A percentile compares a stretch with the other conserved stretches of the same genome.
These are phyloP conservation scores for Crotalus viridis DNA, from an alignment of 2,113 vertebrate species.

Conservation along the genomic window DNA sequence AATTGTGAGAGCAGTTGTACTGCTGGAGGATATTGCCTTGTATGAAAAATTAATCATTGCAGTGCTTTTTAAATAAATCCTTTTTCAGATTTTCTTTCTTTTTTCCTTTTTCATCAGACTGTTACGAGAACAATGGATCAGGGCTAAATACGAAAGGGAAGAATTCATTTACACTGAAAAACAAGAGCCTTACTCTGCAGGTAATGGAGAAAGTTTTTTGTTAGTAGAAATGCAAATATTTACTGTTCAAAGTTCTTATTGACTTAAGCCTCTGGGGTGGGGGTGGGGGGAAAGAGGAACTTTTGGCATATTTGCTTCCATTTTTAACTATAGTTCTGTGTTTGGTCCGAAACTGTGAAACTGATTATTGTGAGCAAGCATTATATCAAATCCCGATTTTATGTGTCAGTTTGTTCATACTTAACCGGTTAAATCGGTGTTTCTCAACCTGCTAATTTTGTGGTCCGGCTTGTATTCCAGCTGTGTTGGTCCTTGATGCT, in stretches of 20 bases:
- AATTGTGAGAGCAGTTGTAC: not conserved
- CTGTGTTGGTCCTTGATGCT: not conserved
- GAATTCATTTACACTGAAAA: slow-evolving; percentile 90
- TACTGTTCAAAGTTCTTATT: not conserved
- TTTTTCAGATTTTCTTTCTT: not conserved
- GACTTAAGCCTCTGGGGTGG: not conserved
- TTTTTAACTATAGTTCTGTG: not conserved
- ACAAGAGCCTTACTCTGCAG: slow-evolving; percentile 96
- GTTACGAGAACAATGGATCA: slow-evolving; percentile 94
- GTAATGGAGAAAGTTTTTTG: slow-evolving; percentile 60
- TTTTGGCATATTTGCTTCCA: not conserved
- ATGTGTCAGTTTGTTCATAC: not conserved
- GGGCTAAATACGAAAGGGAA: slow-evolving; percentile 91
- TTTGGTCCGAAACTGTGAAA: not conserved
- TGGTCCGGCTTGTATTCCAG: not conserved
- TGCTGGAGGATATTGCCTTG: slow-evolving; percentile 19
- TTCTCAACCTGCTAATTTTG: not conserved
- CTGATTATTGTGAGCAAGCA: not conserved
- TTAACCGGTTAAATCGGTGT: not conserved
- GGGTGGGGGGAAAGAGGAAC: rapidly evolving
- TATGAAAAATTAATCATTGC: slow-evolving; percentile 21
- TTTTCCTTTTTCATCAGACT: slow-evolving; percentile 71
- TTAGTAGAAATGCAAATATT: not conserved
- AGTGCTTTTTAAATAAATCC: not conserved
- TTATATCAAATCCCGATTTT: not conserved